Conservation (phyloP, 2,113 vertebrate species). For the Columbina picui region DNA sequence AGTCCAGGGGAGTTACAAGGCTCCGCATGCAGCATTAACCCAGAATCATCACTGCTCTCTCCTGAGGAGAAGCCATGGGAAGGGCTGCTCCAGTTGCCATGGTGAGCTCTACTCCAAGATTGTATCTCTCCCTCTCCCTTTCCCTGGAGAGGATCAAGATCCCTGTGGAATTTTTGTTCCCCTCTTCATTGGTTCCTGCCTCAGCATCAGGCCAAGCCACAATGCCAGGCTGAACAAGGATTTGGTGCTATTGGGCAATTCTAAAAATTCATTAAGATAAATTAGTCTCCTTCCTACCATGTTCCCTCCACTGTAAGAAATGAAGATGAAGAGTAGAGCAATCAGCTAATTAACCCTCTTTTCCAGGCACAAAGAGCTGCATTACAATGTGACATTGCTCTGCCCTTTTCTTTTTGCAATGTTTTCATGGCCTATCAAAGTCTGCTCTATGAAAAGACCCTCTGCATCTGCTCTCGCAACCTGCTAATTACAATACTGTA, state of each 20-base stretch:
- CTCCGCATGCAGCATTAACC: background rate
- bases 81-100: constrained; percentile 13
- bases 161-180: background rate
- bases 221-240: background rate
- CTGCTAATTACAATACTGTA: constrained; percentile 69
- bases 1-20: background rate
- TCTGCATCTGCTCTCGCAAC: constrained; percentile 65
- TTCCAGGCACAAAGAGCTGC: constrained; percentile 21
- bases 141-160: background rate
- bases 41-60: background rate
- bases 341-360: constrained; percentile 65
- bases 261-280: constrained; percentile 41
- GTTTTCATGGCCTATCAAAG: constrained; percentile 51
- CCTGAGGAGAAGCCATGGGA: background rate
- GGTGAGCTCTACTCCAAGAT: background rate
- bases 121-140: background rate
- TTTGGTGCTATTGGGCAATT: background rate
- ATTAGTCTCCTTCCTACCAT: constrained; percentile 8
- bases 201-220: background rate
- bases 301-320: constrained; percentile 27
- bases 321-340: constrained; percentile 40
- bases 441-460: constrained; percentile 30
- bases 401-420: constrained; percentile 57
- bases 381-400: constrained; percentile 62
- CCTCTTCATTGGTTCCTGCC: background rate